Percentiles rank a stretch among this genome's conserved stretches.
Evolutionary conservation across 2,888 invertebrate species (phyloP).

Genomic region (Andrena bicolor): DNA sequence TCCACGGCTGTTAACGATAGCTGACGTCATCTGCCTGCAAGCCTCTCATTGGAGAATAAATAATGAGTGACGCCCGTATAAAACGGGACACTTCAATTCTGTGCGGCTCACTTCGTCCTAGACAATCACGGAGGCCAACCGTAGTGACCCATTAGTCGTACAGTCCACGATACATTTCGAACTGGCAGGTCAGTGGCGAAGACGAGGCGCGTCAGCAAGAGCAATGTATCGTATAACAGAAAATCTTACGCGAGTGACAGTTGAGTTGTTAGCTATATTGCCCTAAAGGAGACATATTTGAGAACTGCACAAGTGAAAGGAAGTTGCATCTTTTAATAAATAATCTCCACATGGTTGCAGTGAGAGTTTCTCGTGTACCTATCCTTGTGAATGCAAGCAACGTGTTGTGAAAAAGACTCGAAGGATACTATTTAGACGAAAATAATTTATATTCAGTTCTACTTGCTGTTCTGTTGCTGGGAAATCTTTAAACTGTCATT

Average conservation of each 20-base stretch:
- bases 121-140: constrained; percentile 21
- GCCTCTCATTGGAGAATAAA: constrained; percentile 61
- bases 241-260: not conserved
- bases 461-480: not conserved
- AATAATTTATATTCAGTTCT: constrained; percentile 1
- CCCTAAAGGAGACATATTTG: too few species aligned
- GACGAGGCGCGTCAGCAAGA: not conserved
- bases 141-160: constrained; percentile 23
- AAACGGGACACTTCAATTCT: constrained; percentile 50
- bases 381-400: not conserved
- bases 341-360: too few species aligned
- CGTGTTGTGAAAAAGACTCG: not conserved
- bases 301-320: too few species aligned
- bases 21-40: constrained; percentile 23
- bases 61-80: constrained; percentile 51
- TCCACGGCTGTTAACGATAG: constrained; percentile 31
- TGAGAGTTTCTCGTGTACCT: not conserved
- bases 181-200: constrained; percentile 49
- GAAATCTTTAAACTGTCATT: not conserved
- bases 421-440: not conserved
- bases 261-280: not conserved
- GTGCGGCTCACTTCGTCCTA: constrained; percentile 38
- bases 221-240: not conserved
- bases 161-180: constrained; percentile 4
- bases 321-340: too few species aligned